These are phyloP conservation scores for Platypus cylindrus DNA, from an alignment of 2,888 invertebrate genomes.

Conservation along the genomic window DNA sequence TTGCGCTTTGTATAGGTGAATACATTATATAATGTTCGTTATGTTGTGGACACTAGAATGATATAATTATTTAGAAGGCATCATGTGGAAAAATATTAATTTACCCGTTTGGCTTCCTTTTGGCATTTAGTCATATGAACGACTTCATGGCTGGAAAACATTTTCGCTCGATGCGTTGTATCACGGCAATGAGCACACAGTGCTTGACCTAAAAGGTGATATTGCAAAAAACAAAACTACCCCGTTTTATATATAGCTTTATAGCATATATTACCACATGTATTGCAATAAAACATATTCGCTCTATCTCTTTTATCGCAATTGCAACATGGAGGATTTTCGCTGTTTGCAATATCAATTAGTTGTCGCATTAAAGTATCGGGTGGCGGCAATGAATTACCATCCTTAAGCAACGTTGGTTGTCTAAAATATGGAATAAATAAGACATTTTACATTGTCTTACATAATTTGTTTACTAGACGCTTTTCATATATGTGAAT, in stretches of 20 bases:
- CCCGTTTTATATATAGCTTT: not conserved
- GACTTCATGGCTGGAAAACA: constrained; percentile 63
- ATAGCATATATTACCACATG: constrained; percentile 45
- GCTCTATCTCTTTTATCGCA: constrained; percentile 57
- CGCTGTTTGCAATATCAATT: constrained; percentile 56
- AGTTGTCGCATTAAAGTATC: constrained; percentile 57
- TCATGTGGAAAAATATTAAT: constrained; percentile 12
- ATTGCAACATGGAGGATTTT: constrained; percentile 63
- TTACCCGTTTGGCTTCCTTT: constrained; percentile 53
- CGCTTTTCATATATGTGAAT: not conserved
- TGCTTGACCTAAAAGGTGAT: constrained; percentile 52
- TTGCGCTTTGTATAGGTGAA: constrained; percentile 52
- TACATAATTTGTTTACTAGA: too few species aligned
- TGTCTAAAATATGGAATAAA: constrained; percentile 35
- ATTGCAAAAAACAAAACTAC: constrained; percentile 1
- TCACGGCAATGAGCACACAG: constrained; percentile 57
- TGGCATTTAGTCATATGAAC: constrained; percentile 58
- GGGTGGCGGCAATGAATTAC: constrained; percentile 44
- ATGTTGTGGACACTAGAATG: constrained; percentile 46
- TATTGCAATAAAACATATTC: constrained; percentile 69
- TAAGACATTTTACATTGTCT: too few species aligned
- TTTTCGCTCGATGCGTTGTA: constrained; percentile 62
- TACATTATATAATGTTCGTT: constrained; percentile 66
- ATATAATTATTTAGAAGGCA: not conserved
- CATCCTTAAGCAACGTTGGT: constrained; percentile 49